Percentiles rank a stretch among this genome's conserved stretches.
These are phyloP conservation scores for Stramonita haemastoma DNA, from an alignment of 2,888 invertebrate species.

Conservation along the genomic window DNA sequence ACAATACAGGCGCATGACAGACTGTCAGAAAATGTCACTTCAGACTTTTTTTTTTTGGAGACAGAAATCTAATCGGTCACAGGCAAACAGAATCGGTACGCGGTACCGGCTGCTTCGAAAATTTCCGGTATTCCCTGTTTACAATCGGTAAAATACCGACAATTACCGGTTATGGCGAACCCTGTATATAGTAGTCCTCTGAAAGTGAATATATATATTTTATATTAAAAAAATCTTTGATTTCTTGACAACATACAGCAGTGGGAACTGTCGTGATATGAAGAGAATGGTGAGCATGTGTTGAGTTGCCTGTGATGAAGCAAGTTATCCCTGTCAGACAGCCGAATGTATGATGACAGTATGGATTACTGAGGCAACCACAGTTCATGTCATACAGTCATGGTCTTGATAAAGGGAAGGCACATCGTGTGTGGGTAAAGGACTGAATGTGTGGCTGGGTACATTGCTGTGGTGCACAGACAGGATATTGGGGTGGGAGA, in stretches of 20 bases:
- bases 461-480: not conserved
- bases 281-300: too few species aligned
- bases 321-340: slow-evolving; percentile 30
- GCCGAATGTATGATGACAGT: not conserved
- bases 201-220: not conserved
- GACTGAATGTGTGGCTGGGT: not conserved
- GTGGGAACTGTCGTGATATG: too few species aligned
- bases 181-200: not conserved
- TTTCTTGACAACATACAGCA: not conserved
- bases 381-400: not conserved
- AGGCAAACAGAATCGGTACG: too few species aligned
- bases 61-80: too few species aligned
- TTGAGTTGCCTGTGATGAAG: slow-evolving; percentile 6
- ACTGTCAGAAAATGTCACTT: too few species aligned
- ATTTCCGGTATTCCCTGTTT: too few species aligned
- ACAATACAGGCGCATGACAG: too few species aligned
- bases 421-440: not conserved
- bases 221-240: not conserved
- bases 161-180: not conserved
- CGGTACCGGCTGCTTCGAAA: too few species aligned
- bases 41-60: too few species aligned
- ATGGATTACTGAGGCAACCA: not conserved
- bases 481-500: not conserved
- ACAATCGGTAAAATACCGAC: too few species aligned
- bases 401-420: not conserved